A percentile compares a stretch with the other conserved stretches of the same genome.
phyloP scores from a whole-genome alignment of 2,797 vertebrate genomes.

The Australoheros facetus region DNA sequence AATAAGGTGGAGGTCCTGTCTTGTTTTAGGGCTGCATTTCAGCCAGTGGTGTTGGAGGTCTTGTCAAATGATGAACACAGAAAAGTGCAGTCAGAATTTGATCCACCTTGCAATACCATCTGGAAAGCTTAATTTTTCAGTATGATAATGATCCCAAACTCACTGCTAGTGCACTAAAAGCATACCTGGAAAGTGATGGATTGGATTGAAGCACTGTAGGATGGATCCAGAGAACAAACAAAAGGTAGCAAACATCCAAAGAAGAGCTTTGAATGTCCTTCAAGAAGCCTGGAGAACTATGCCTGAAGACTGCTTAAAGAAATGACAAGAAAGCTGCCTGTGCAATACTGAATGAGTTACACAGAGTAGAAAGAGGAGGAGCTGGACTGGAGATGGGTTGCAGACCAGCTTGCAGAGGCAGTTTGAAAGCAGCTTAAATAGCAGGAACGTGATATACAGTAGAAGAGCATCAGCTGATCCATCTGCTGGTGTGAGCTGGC shows the following conservation, averaged over 20 bases:
- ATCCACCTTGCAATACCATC: no score
- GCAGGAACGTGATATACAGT: not conserved
- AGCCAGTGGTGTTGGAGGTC: not conserved
- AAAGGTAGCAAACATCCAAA: no score
- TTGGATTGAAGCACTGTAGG: no score
- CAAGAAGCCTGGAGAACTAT: not conserved
- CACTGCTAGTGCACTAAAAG: no score
- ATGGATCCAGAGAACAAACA: no score
- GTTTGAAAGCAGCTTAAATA: not conserved
- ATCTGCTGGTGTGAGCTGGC: not conserved
- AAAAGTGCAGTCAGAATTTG: not conserved
- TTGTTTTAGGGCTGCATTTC: not conserved
- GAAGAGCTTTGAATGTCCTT: no score
- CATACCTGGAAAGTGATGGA: no score
- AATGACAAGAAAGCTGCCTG: not conserved
- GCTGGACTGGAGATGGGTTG: not conserved
- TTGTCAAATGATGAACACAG: not conserved
- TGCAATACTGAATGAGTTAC: not conserved
- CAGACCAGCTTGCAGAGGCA: not conserved
- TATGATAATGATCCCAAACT: no score
- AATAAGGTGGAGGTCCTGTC: not conserved
- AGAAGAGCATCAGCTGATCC: not conserved
- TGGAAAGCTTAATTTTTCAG: no score
- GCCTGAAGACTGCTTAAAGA: not conserved
- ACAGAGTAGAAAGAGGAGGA: not conserved